Conservation (phyloP, 2,888 invertebrate species). For the Apamea anceps region DNA sequence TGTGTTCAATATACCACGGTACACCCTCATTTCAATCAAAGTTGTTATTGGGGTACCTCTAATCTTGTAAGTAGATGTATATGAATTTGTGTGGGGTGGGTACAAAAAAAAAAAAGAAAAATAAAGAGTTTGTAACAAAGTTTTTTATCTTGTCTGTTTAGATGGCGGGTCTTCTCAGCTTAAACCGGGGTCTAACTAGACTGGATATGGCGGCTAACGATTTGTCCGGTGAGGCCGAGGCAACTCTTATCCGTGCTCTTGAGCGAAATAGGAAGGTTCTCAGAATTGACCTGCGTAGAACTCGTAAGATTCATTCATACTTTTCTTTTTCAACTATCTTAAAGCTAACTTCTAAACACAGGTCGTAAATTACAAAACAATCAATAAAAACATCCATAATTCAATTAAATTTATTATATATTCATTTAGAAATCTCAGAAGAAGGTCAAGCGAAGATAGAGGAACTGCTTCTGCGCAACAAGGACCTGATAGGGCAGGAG, state of each 20-base stretch:
- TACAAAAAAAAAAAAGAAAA: no score
- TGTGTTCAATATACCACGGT: no score
- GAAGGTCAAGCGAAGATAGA: slow-evolving; percentile 84
- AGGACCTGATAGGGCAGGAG: slow-evolving; percentile 78
- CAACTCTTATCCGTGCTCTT: slow-evolving; percentile 82
- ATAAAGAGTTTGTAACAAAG: no score
- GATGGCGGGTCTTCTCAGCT: slow-evolving; percentile 89
- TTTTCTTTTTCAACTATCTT: not conserved
- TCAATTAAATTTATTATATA: not conserved
- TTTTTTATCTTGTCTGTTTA: slow-evolving; percentile 61
- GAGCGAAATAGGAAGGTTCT: slow-evolving; percentile 82
- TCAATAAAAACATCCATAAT: not conserved
- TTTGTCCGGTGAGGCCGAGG: slow-evolving; percentile 90
- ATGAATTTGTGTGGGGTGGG: no score
- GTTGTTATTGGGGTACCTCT: no score
- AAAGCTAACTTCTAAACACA: not conserved
- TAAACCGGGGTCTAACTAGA: slow-evolving; percentile 88
- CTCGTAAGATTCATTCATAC: slow-evolving; percentile 77
- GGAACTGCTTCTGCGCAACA: slow-evolving; percentile 87
- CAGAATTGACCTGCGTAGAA: slow-evolving; percentile 83
- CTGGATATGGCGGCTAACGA: slow-evolving; percentile 91
- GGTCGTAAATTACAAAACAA: not conserved
- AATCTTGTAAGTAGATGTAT: no score
- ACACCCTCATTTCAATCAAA: no score
- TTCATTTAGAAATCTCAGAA: slow-evolving; percentile 82